A percentile compares a stretch with the other conserved stretches of the same genome.
Conservation (phyloP, 2,797 vertebrate species). For the Brotula barbata region DNA sequence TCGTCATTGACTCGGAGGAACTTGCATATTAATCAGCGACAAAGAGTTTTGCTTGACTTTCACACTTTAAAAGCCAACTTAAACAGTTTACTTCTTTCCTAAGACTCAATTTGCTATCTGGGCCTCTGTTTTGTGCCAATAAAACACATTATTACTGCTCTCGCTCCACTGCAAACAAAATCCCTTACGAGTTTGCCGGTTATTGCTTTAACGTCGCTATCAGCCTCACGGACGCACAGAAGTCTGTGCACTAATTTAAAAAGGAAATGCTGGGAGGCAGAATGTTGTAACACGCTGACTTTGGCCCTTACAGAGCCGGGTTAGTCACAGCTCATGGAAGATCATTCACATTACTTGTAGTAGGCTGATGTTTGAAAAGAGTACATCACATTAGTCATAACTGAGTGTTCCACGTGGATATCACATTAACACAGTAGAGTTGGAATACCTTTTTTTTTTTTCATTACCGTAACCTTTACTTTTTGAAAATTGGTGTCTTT, state of each 20-base stretch:
- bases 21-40: conserved; percentile 47
- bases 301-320: not conserved
- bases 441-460: too few species aligned
- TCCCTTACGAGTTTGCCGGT: conserved; percentile 40
- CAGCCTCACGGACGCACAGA: conserved; percentile 23
- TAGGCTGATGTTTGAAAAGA: not conserved
- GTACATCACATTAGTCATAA: too few species aligned
- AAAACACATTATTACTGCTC: conserved; percentile 45
- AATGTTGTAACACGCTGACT: not conserved
- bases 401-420: too few species aligned
- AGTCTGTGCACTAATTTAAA: conserved; percentile 9
- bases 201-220: conserved; percentile 32
- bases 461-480: too few species aligned
- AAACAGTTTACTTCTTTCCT: conserved; percentile 14
- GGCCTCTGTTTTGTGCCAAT: conserved; percentile 16
- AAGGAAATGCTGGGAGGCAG: not conserved
- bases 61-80: conserved; percentile 28
- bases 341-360: not conserved
- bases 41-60: conserved; percentile 52
- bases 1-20: conserved; percentile 46
- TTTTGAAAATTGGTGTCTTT: too few species aligned
- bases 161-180: conserved; percentile 39
- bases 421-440: too few species aligned
- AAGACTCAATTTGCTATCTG: conserved; percentile 16
- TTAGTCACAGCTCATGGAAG: not conserved